Base-by-base conservation (phyloP, 2,888 invertebrate species). In the Lamproptera curius region DNA sequence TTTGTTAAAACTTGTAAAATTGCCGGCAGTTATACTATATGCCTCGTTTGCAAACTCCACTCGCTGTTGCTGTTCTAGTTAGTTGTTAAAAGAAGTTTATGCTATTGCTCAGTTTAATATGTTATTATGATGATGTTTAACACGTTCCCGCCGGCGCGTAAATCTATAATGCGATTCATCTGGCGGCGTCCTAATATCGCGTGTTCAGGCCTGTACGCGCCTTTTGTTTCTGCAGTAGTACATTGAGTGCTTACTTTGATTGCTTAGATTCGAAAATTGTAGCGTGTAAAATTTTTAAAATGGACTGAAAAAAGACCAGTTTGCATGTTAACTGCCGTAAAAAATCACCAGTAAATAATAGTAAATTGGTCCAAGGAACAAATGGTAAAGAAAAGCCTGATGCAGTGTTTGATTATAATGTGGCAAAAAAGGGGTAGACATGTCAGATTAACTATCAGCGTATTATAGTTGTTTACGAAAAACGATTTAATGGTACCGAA, bases 211-310 rank as follows among this genome's bases (percentile, higher is more conserved):
- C n/a, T n/a, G n/a, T n/a, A n/a, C n/a, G n/a, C n/a, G n/a, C n/a
- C n/a, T n/a, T n/a, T n/a, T n/a, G n/a, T n/a, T n/a, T n/a, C n/a
- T n/a, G n/a, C n/a, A n/a, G n/a, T n/a, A n/a, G n/a, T n/a, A n/a
- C n/a, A n/a, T n/a, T n/a, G n/a, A n/a, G n/a, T n/a, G n/a, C n/a
- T n/a, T n/a, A n/a, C n/a, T n/a, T n/a, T n/a, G n/a, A n/a, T n/a
- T n/a, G n/a, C n/a, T n/a, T n/a, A n/a, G n/a, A 52, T 52, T 41
- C 58, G 57, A 55, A 62, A 62, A 42, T 50, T 45, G 47, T 56
- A 49, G 34, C 55, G 59, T 6, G 56, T 61, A 13, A 54, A 45
- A 48, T 49, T 59, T 31, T 16, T 60, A 13, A 57, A 57, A 54
- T 58, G 58, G 55, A 39, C 50, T 20, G 59, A n/a, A n/a, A 61